These are phyloP conservation scores for Atta colombica DNA, from an alignment of 1,140 invertebrate genomes.

Conservation along the genomic window DNA sequence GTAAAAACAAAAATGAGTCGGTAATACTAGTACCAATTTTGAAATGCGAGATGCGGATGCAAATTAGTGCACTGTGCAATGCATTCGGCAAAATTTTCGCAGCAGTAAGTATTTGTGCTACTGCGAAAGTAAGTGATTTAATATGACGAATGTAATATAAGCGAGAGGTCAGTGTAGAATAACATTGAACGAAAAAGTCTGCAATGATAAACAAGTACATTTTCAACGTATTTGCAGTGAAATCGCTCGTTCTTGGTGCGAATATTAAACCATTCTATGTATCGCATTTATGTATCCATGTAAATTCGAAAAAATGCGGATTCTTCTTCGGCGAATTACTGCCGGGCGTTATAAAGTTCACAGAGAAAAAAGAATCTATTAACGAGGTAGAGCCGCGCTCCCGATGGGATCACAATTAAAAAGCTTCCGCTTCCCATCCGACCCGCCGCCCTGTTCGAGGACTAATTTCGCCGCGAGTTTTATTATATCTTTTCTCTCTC, in stretches of 20 bases:
- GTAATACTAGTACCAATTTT: constrained; percentile 20
- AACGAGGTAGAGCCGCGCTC: constrained; percentile 69
- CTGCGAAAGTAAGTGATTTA: not conserved
- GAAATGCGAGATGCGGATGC: constrained; percentile 4
- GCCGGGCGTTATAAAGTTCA: constrained; percentile 62
- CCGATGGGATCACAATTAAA: constrained; percentile 74
- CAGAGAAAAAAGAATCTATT: constrained; percentile 67
- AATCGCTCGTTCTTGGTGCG: not conserved
- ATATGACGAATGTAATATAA: not conserved
- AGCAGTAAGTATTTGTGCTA: not conserved
- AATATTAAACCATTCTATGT: constrained; percentile 24
- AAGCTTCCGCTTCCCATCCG: constrained; percentile 58
- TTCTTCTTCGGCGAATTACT: constrained; percentile 58
- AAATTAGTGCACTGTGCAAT: not conserved
- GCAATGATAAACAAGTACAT: not conserved
- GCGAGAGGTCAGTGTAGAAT: too few relatives aligned
- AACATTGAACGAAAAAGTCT: not conserved
- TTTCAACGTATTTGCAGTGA: constrained; percentile 5
- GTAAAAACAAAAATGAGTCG: constrained; percentile 35
- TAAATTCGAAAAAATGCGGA: constrained; percentile 65
- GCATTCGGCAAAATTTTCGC: constrained; percentile 8
- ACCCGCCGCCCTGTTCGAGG: constrained; percentile 60
- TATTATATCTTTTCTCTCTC: constrained; percentile 58
- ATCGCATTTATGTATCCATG: constrained; percentile 46
- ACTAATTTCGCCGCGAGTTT: constrained; percentile 70